Conservation (phyloP, 2,888 invertebrate species). For the Epistrophella euchroma region DNA sequence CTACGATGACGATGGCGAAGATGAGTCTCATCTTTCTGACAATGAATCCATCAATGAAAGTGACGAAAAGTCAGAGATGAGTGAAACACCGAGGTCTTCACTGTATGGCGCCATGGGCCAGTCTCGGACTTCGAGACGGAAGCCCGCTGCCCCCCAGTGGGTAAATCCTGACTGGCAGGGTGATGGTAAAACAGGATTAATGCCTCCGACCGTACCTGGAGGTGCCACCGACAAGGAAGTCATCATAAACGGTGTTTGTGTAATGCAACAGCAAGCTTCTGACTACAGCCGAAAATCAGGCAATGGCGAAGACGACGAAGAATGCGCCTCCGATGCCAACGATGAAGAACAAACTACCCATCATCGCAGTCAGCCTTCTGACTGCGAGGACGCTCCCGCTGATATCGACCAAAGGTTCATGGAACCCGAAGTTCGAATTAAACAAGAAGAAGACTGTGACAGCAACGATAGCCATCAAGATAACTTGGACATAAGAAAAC, state of each 20-base stretch:
- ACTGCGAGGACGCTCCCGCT: conserved; percentile 78
- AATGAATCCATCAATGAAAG: conserved; percentile 80
- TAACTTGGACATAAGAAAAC: conserved; percentile 51
- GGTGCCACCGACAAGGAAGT: conserved; percentile 88
- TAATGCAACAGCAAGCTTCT: conserved; percentile 93
- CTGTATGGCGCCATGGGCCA: conserved; percentile 77
- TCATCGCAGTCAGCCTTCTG: conserved; percentile 65
- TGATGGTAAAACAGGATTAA: conserved; percentile 77
- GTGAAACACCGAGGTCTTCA: conserved; percentile 78
- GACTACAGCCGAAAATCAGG: conserved; percentile 85
- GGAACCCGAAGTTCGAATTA: conserved; percentile 82
- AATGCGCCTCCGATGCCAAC: conserved; percentile 87
- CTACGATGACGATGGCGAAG: conserved; percentile 88
- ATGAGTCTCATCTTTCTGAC: conserved; percentile 83
- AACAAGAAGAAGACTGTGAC: conserved; percentile 81
- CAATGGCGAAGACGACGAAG: conserved; percentile 86
- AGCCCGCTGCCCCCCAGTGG: conserved; percentile 98
- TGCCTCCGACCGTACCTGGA: conserved; percentile 81
- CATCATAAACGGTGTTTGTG: conserved; percentile 97
- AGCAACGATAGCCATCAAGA: conserved; percentile 77
- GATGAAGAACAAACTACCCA: conserved; percentile 70
- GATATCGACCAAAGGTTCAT: conserved; percentile 81
- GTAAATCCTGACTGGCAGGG: conserved; percentile 97
- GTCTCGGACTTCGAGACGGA: conserved; percentile 89
- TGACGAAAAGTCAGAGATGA: conserved; percentile 77